Base-by-base conservation (phyloP, 2,797 vertebrate species). In the Paedocypris micromegethes region DNA sequence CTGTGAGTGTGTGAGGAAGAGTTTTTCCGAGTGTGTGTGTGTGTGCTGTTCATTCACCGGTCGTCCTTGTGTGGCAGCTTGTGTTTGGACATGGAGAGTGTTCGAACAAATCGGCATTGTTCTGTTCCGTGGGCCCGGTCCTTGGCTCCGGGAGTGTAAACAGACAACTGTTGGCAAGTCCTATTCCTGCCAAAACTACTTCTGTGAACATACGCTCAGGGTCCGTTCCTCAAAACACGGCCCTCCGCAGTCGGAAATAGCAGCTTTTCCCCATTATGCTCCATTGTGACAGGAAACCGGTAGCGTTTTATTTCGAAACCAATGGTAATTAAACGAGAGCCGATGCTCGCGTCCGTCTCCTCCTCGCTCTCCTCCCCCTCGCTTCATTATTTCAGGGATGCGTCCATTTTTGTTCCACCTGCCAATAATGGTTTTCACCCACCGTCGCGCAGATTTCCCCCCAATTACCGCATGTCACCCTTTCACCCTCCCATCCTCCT, bases 401-500 rank as follows among this genome's bases (percentile, higher is more conserved):
- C 64, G 6, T 73, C 66, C 60, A 64, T 75, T 81, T 78, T 73
- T 64, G 71, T 78, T 75, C 77, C 76, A 78, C 74, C 78, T 77
- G 73, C 76, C 76, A 79, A 77, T 78, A 77, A 78, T 81, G 66
- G 71, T 77, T 77, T 76, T 74, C 74, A 79, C 74, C 70, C 68
- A 48, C 72, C 72, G 69, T 76, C 73, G 64, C 42, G 60, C 78
- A 74, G 79, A 76, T 82, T 82, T 84, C 82, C 83, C 77, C 77
- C 83, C 83, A 87, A 87, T 86, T 85, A 86, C 83, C 70, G 80
- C 23, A 66, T 8, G 71, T 82, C 84, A 86, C 82, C 85, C 86
- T 79, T 85, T 78, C 79, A 84, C 85, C 72, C 64, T 62, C 51
- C 62, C 58, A 78, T 77, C 77, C 70, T 54, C 38, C 75, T 42